Evolutionary conservation across 2,888 invertebrate species (phyloP), one percentile per base, ranked within the genome.

Genomic region (Melipona beecheii): DNA sequence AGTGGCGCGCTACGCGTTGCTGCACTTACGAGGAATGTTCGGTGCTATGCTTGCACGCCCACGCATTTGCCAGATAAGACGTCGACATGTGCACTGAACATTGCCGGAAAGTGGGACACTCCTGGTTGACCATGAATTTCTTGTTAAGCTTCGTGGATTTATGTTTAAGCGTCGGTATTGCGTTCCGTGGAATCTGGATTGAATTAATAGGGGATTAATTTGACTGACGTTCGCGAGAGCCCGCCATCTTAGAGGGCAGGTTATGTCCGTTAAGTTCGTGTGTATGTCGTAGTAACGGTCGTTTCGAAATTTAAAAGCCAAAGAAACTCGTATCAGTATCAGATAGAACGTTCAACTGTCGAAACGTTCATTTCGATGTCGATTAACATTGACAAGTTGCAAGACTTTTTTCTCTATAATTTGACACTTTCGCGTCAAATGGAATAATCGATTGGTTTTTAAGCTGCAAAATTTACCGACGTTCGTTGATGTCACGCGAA

Each of bases 81-180:
- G 69, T 62, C 54, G 76, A 76, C 78, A 70, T 73, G 75, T 75
- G 54, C 58, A 43, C 17, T 19, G 75, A 73, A 84, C 75, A 73
- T 78, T 84, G 64, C 52, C 56, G 64, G 84, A 84, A 85, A 85
- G 85, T 85, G 66, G 85, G 84, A 84, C 84, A 85, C 70, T 80
- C 65, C 77, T 80, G 80, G 85, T 66, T 85, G 85, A 84, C 85
- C 85, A 84, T 85, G 85, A 85, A 85, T 85, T 80, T 80, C 84
- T 84, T 74, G 71, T 74, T 84, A 85, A 85, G 80, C 75, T 21
- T 36, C 71, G 31, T 52, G 74, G 70, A 80, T 85, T 80, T 84
- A 74, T 24, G 66, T 24, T 68, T 36, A 58, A 73, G 50, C 75
- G 36, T 66, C 17, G 15, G 64, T 74, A 71, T 83, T 62, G 27